Evolutionary conservation across 2,888 invertebrate genomes (phyloP).

Genomic region (Sabatieria punctata): DNA sequence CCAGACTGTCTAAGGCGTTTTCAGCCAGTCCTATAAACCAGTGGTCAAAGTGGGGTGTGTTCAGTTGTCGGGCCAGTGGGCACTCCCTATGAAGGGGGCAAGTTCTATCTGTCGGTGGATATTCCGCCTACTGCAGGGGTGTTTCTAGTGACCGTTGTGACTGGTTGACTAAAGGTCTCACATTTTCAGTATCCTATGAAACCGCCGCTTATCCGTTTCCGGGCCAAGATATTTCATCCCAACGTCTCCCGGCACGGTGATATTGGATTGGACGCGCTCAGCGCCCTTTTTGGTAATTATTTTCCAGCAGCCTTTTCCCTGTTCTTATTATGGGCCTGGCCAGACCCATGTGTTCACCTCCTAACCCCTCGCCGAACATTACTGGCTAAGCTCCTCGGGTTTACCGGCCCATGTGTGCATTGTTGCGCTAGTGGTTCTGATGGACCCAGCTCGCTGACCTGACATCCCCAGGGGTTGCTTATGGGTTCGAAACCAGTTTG

Average conservation of each 20-base stretch:
- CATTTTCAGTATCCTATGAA: conserved; percentile 57
- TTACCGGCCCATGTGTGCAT: too few species aligned
- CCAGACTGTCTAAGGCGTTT: too few species aligned
- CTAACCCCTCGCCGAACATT: background rate
- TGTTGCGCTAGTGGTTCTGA: too few species aligned
- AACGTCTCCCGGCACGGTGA: conserved; percentile 87
- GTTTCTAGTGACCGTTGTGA: background rate
- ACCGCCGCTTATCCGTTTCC: conserved; percentile 74
- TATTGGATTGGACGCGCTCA: conserved; percentile 82
- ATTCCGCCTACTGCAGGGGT: conserved; percentile 46
- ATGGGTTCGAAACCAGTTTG: too few species aligned
- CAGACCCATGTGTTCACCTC: conserved; percentile 48
- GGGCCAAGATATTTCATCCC: conserved; percentile 81
- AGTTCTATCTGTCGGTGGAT: conserved; percentile 74
- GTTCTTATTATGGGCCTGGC: conserved; percentile 52
- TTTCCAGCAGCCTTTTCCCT: too few species aligned
- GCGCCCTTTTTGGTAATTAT: conserved; percentile 79
- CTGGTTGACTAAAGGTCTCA: conserved; percentile 1
- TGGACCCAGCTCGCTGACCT: too few species aligned
- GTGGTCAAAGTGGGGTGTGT: conserved; percentile 95
- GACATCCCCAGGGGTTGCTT: too few species aligned
- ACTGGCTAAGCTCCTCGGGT: too few species aligned
- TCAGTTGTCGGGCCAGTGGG: conserved; percentile 74
- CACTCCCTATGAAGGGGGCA: conserved; percentile 81
- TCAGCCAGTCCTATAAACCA: too few species aligned